These are phyloP conservation scores for Microctenopoma steveboyesi DNA, from an alignment of 2,797 vertebrate species.

Conservation along the genomic window DNA sequence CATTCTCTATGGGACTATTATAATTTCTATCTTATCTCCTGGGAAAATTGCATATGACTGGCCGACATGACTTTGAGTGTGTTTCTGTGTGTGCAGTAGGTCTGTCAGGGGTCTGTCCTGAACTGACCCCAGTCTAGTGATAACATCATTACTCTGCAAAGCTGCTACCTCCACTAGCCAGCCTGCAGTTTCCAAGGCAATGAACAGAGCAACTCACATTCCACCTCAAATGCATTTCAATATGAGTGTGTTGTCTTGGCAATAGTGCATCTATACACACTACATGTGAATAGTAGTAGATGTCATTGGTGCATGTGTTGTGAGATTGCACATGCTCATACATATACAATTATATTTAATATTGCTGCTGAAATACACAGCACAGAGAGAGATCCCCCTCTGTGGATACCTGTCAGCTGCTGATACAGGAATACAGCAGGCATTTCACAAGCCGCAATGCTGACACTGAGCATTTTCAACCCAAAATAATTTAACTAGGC, in stretches of 20 bases:
- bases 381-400: conserved; percentile 26
- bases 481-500: conserved; percentile 67
- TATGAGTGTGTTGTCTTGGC: conserved; percentile 37
- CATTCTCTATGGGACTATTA: neutral
- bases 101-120: conserved; percentile 65
- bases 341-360: conserved; percentile 14
- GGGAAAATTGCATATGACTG: conserved; percentile 8
- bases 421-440: conserved; percentile 63
- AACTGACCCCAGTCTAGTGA: conserved; percentile 68
- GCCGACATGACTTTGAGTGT: conserved; percentile 23
- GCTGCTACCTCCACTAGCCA: conserved; percentile 52
- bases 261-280: conserved; percentile 33
- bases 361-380: conserved; percentile 28
- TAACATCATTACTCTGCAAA: conserved; percentile 71
- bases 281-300: conserved; percentile 18
- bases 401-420: conserved; percentile 52
- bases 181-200: conserved; percentile 80
- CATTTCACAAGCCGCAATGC: conserved; percentile 65
- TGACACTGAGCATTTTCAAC: conserved; percentile 72
- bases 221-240: conserved; percentile 63
- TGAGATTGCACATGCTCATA: conserved; percentile 4
- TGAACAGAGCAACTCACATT: conserved; percentile 69
- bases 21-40: conserved; percentile 6
- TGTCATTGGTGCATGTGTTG: conserved; percentile 29
- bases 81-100: conserved; percentile 56